Percentiles rank a stretch among this genome's conserved stretches.
Conservation (phyloP, 2,797 vertebrate species). For the Rallus crepitans region DNA sequence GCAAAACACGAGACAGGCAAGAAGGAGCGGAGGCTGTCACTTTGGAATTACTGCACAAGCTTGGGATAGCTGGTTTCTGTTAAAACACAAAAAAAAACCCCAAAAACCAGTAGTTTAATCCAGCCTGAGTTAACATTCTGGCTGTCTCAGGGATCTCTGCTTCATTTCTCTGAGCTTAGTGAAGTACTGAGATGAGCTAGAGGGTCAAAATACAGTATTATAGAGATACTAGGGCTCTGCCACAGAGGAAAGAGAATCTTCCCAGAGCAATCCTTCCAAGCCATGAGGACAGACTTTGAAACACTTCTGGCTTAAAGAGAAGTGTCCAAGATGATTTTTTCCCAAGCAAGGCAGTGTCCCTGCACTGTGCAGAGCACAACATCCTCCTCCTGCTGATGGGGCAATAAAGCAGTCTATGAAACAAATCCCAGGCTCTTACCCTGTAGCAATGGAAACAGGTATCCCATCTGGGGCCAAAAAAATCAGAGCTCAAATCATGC, state of each 20-base stretch:
- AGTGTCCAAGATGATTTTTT: not conserved
- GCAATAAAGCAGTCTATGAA: not conserved
- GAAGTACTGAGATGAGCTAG: not conserved
- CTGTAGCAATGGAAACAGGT: not conserved
- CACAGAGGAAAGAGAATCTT: not conserved
- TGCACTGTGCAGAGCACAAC: not conserved
- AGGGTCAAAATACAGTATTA: not conserved
- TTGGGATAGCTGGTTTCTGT: not conserved
- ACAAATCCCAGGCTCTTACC: not conserved
- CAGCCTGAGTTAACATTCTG: not conserved
- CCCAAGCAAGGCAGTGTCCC: not conserved
- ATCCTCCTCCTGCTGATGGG: not conserved
- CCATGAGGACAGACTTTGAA: not conserved
- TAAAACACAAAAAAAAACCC: not conserved
- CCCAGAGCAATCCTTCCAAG: not conserved
- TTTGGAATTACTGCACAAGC: not conserved
- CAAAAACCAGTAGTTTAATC: not conserved
- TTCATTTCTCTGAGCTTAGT: not conserved
- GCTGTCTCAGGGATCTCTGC: not conserved
- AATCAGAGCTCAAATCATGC: not conserved
- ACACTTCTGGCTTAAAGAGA: not conserved
- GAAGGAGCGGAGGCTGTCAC: not conserved
- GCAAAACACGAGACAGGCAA: not conserved
- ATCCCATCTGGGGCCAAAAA: not conserved
- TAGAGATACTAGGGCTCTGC: not conserved